These are phyloP conservation scores for Drosophila nr. medialis DNA, from an alignment of 2,888 invertebrate genomes.

Conservation along the genomic window DNA sequence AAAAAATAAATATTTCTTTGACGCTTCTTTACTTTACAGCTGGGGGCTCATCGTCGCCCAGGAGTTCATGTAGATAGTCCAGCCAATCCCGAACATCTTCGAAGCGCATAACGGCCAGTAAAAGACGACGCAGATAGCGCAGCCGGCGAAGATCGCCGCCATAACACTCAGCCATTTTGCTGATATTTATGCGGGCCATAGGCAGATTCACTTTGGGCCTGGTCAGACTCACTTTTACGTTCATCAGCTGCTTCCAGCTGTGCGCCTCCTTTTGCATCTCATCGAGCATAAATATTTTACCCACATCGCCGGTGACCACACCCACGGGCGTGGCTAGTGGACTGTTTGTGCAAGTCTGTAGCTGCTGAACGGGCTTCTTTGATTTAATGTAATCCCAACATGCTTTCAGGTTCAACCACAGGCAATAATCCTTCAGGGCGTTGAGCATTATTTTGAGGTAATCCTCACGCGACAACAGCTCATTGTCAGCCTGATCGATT, in stretches of 20 bases:
- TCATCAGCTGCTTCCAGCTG: conserved; percentile 66
- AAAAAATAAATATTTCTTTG: not conserved
- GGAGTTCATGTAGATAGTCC: conserved; percentile 44
- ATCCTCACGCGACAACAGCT: conserved; percentile 72
- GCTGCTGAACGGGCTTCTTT: conserved; percentile 45
- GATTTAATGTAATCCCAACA: conserved; percentile 68
- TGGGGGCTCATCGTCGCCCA: conserved; percentile 54
- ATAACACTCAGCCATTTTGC: conserved; percentile 47
- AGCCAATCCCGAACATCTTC: conserved; percentile 58
- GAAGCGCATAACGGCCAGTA: conserved; percentile 23
- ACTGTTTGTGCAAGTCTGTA: conserved; percentile 59
- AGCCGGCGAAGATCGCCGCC: conserved; percentile 52
- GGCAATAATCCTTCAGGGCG: conserved; percentile 77
- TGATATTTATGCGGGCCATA: conserved; percentile 53
- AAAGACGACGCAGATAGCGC: conserved; percentile 50
- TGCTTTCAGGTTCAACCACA: conserved; percentile 69
- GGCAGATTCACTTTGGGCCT: conserved; percentile 73
- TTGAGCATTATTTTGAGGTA: conserved; percentile 76
- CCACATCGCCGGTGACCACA: conserved; percentile 55
- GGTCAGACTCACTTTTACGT: conserved; percentile 61
- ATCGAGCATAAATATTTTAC: conserved; percentile 61
- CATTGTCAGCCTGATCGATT: conserved; percentile 43
- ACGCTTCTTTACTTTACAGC: conserved; percentile 12
- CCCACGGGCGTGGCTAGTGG: conserved; percentile 54
- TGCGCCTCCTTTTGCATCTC: conserved; percentile 61